Evolutionary conservation across 2,113 vertebrate genomes (phyloP).

Genomic region (Dipodomys spectabilis): DNA sequence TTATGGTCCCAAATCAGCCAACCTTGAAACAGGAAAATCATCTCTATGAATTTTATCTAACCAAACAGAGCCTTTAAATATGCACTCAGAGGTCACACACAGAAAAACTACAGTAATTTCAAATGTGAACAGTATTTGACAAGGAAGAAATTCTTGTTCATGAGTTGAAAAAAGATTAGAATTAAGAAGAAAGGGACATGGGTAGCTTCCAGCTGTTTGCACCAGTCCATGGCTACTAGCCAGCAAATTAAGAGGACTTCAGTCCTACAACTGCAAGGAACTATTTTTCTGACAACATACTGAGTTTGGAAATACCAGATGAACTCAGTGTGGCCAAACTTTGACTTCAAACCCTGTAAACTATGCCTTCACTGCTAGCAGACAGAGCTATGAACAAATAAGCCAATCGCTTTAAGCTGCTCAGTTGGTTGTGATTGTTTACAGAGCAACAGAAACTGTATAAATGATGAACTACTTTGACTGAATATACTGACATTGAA

Average conservation of each 20-base stretch:
- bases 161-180: not conserved
- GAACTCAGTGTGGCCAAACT: not conserved
- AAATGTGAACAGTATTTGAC: not conserved
- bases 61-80: not conserved
- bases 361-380: not conserved
- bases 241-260: not conserved
- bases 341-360: not conserved
- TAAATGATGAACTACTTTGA: not conserved
- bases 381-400: not conserved
- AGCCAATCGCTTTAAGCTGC: not conserved
- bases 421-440: not conserved
- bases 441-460: not conserved
- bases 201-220: not conserved
- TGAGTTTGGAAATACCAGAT: not conserved
- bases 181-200: not conserved
- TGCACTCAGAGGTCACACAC: not conserved
- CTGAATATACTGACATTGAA: constrained; percentile 2
- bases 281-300: not conserved
- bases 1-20: not conserved
- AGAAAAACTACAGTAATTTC: not conserved
- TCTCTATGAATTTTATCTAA: not conserved
- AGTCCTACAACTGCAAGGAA: not conserved
- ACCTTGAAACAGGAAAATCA: not conserved
- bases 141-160: not conserved
- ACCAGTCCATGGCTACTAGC: not conserved